These are phyloP conservation scores for Pollenia labialis DNA, from an alignment of 2,888 invertebrate genomes.

Conservation along the genomic window DNA sequence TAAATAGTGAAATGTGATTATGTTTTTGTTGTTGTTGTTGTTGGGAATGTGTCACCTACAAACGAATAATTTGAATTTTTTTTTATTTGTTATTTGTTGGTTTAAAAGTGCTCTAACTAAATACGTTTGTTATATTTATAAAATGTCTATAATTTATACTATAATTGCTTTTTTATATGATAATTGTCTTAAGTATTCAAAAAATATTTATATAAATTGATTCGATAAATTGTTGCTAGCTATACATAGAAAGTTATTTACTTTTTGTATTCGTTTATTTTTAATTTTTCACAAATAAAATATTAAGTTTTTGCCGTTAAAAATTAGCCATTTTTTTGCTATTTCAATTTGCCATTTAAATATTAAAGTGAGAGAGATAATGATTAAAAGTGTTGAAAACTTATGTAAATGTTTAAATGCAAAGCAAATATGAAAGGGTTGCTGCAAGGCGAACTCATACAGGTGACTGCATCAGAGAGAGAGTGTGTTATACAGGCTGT, in stretches of 20 bases:
- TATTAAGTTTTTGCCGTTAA: slow-evolving; percentile 17
- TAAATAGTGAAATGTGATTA: slow-evolving; percentile 10
- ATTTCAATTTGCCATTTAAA: neutral
- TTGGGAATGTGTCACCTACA: neutral
- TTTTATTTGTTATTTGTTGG: neutral
- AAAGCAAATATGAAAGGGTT: slow-evolving; percentile 9
- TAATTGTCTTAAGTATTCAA: neutral
- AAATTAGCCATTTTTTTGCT: slow-evolving; percentile 1
- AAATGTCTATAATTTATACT: neutral
- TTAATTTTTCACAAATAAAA: slow-evolving; percentile 30
- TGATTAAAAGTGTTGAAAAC: neutral
- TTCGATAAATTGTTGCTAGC: slow-evolving; percentile 80
- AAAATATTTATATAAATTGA: neutral
- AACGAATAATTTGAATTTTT: neutral
- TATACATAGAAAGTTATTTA: slow-evolving; percentile 77
- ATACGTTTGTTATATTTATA: slow-evolving; percentile 1
- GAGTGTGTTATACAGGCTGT: too few relatives aligned
- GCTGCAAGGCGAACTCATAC: too few relatives aligned
- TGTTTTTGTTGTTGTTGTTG: neutral
- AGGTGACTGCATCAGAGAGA: too few relatives aligned
- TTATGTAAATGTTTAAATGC: neutral
- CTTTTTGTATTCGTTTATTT: slow-evolving; percentile 12
- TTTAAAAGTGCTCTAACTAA: slow-evolving; percentile 10
- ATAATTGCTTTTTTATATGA: neutral
- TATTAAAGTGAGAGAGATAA: neutral